phyloP scores from a whole-genome alignment of 2,888 invertebrate genomes.

The Torymus aiolomorphi region DNA sequence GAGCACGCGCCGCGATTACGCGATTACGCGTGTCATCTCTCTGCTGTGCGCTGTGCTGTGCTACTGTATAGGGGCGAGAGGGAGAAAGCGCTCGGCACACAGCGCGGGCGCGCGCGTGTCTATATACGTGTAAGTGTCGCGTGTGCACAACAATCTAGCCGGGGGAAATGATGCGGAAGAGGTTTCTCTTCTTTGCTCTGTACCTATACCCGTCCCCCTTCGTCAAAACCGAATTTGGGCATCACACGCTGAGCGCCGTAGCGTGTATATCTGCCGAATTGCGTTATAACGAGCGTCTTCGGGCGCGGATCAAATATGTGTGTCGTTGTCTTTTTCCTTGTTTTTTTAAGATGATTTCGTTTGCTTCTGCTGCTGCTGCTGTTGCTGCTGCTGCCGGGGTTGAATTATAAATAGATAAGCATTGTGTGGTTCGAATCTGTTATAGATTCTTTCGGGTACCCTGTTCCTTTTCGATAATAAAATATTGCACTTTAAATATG shows the following conservation, averaged over 20 bases:
- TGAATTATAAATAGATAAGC: too few relatives aligned
- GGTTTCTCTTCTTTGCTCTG: background rate
- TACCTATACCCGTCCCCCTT: background rate
- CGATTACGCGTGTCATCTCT: conserved; percentile 75
- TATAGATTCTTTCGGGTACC: too few relatives aligned
- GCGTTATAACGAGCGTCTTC: conserved; percentile 7
- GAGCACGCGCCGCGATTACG: conserved; percentile 75
- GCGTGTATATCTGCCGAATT: conserved; percentile 32
- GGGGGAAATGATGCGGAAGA: conserved; percentile 43
- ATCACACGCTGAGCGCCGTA: background rate
- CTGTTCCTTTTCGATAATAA: too few relatives aligned
- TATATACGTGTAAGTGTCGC: conserved; percentile 14
- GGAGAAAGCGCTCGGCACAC: background rate
- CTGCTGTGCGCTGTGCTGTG: background rate
- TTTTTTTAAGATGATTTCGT: background rate
- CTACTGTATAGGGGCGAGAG: background rate
- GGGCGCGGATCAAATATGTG: background rate
- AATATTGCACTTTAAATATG: too few relatives aligned
- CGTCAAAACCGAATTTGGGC: background rate
- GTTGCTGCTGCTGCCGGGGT: too few relatives aligned
- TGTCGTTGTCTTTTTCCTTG: background rate
- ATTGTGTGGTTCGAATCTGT: too few relatives aligned
- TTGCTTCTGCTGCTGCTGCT: too few relatives aligned
- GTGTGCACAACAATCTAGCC: conserved; percentile 37
- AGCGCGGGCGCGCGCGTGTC: background rate